Evolutionary conservation across 2,888 invertebrate genomes (phyloP).

Genomic region (Plebejus melissa): DNA sequence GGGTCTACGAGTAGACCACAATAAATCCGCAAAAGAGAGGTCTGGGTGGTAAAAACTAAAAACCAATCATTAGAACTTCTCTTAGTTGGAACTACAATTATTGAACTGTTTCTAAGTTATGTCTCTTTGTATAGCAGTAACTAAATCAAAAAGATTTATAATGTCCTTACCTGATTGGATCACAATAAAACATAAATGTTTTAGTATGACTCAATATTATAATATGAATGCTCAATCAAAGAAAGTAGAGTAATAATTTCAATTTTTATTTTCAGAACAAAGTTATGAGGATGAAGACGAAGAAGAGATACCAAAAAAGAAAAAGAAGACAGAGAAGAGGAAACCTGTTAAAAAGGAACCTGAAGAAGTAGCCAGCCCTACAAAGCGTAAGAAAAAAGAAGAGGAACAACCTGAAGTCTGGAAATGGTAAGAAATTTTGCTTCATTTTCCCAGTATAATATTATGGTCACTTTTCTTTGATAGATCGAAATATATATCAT

Average conservation of each 20-base stretch:
- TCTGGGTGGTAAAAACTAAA: too few species aligned
- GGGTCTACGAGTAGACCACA: too few species aligned
- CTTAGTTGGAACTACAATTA: too few species aligned
- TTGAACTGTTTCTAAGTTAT: too few species aligned
- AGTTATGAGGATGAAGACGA: conserved; percentile 79
- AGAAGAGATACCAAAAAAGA: conserved; percentile 78
- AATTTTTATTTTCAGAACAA: conserved; percentile 40
- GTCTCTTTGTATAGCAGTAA: too few species aligned
- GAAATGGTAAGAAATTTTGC: conserved; percentile 85
- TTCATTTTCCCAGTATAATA: background rate
- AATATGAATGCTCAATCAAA: background rate
- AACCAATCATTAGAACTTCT: too few species aligned
- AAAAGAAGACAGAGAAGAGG: conserved; percentile 69
- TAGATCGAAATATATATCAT: too few species aligned
- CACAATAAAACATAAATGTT: background rate
- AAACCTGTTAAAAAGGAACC: conserved; percentile 52
- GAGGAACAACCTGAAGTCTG: conserved; percentile 92
- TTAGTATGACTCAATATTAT: background rate
- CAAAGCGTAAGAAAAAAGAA: conserved; percentile 87
- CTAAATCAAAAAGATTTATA: too few species aligned
- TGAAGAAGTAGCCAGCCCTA: conserved; percentile 68
- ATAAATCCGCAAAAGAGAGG: too few species aligned
- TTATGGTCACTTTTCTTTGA: background rate
- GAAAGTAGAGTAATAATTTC: background rate
- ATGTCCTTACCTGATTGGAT: too few species aligned